phyloP scores from a whole-genome alignment of 2,888 invertebrate species.

The Chloromyia formosa region DNA sequence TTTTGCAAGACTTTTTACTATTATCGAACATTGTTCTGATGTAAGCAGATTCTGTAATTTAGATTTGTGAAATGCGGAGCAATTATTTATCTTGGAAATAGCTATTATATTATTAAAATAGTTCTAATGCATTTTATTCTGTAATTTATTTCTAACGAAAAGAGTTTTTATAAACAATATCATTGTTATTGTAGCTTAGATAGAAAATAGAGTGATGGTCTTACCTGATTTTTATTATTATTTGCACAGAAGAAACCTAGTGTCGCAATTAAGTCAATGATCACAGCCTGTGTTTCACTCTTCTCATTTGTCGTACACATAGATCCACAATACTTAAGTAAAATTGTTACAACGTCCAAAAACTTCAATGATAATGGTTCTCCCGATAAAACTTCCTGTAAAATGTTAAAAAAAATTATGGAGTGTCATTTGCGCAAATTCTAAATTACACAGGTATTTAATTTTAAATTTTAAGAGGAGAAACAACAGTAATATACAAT shows the following conservation, averaged over 20 bases:
- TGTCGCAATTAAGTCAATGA: constrained; percentile 63
- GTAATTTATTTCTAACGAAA: too few species aligned
- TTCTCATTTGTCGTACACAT: constrained; percentile 56
- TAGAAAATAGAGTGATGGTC: too few species aligned
- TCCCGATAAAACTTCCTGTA: constrained; percentile 61
- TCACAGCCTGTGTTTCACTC: constrained; percentile 61
- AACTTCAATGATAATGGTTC: constrained; percentile 61
- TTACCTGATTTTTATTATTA: constrained; percentile 62
- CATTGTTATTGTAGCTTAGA: too few species aligned
- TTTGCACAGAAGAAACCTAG: constrained; percentile 63
- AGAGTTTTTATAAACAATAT: too few species aligned
- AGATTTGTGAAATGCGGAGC: neutral
- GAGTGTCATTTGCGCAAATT: too few species aligned
- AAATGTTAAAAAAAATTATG: constrained; percentile 37
- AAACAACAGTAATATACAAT: too few species aligned
- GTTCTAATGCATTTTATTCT: too few species aligned
- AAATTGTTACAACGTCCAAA: constrained; percentile 61
- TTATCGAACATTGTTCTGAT: constrained; percentile 61
- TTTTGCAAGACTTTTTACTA: constrained; percentile 62
- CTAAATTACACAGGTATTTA: too few species aligned
- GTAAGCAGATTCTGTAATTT: constrained; percentile 59
- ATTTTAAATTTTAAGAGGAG: too few species aligned
- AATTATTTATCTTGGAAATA: neutral
- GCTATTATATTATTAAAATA: neutral
- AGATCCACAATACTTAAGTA: constrained; percentile 60